A percentile compares a stretch with the other conserved stretches of the same genome.
phyloP scores from a whole-genome alignment of 2,113 vertebrate species.

The Cyanoliseus patagonus region DNA sequence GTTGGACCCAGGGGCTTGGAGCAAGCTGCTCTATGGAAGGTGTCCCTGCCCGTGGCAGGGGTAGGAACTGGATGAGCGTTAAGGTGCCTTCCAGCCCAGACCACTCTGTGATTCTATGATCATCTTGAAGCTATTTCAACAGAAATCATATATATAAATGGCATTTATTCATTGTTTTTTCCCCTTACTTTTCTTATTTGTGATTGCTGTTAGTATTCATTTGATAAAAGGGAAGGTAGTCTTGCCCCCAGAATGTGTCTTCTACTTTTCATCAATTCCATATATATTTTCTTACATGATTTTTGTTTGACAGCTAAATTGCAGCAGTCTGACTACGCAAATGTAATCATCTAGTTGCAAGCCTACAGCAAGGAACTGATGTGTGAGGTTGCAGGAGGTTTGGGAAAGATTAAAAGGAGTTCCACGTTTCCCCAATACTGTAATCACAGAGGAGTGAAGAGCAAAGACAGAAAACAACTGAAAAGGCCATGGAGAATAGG shows the following conservation, averaged over 20 bases:
- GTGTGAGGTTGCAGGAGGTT: not conserved
- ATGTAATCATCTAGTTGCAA: not conserved
- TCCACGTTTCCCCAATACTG: not conserved
- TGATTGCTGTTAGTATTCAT: not conserved
- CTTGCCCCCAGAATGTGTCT: not conserved
- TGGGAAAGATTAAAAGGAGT: not conserved
- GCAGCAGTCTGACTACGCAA: not conserved
- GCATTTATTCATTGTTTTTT: not conserved
- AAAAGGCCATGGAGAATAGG: not conserved
- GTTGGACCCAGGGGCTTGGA: not conserved
- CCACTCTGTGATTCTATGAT: not conserved
- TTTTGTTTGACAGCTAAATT: not conserved
- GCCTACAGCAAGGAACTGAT: not conserved
- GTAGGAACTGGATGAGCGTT: not conserved
- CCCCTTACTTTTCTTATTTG: not conserved
- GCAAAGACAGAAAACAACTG: not conserved
- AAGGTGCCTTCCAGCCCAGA: not conserved
- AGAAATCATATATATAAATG: accelerated
- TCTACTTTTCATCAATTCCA: not conserved
- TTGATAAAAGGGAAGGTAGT: not conserved
- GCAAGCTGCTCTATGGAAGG: not conserved
- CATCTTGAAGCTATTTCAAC: not conserved
- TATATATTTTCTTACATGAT: not conserved
- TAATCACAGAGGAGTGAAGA: not conserved
- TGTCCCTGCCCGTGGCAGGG: too few relatives aligned